Percentiles rank a stretch among this genome's conserved stretches.
Evolutionary conservation across 2,797 vertebrate species (phyloP).

Genomic region (Centropyge bicolor): DNA sequence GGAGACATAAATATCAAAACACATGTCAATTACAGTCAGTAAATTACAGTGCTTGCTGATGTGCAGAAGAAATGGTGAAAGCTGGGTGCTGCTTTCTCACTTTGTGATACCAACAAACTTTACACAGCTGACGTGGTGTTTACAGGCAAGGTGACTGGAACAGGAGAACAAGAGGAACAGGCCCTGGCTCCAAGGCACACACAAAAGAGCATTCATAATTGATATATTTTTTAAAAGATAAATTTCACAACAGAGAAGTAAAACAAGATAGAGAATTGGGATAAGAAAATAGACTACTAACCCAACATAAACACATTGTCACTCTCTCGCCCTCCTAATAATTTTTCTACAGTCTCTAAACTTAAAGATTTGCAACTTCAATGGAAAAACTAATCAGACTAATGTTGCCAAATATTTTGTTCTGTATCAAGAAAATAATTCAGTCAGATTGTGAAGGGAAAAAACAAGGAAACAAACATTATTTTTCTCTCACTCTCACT

Average conservation of each 20-base stretch:
- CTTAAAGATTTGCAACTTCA: too few relatives aligned
- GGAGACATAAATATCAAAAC: background rate
- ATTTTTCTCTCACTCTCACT: background rate
- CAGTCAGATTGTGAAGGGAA: background rate
- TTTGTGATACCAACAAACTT: rapidly evolving
- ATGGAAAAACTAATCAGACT: background rate
- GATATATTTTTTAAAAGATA: background rate
- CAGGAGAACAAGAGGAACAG: background rate
- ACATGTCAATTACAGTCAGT: background rate
- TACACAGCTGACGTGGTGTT: background rate
- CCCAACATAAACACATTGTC: too few relatives aligned
- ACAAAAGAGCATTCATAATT: background rate
- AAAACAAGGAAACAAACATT: background rate
- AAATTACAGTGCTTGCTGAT: background rate
- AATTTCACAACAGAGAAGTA: background rate
- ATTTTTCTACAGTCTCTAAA: background rate
- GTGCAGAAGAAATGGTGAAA: background rate
- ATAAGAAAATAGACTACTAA: background rate
- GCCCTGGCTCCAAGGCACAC: background rate
- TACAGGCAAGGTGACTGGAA: background rate
- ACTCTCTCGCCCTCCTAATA: background rate
- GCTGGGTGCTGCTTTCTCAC: background rate
- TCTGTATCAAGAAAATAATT: background rate
- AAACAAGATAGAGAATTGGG: background rate
- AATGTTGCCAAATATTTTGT: background rate